Evolutionary conservation across 2,113 vertebrate species (phyloP), one percentile per base, ranked within the genome.

Genomic region (Xyrauchen texanus): DNA sequence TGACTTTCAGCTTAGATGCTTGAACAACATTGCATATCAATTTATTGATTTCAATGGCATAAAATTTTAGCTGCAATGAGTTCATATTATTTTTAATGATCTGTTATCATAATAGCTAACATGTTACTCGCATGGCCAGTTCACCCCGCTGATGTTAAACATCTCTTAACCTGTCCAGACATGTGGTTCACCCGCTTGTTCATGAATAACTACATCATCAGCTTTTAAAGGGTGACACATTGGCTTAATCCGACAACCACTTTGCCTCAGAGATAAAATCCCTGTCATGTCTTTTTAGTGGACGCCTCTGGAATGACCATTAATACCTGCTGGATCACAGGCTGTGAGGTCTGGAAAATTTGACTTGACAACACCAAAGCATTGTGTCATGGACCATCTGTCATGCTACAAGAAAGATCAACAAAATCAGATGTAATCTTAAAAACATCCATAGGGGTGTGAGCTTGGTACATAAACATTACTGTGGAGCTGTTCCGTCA

Each of bases 211-310:
- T 34, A 1, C 49, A 65, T 45, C 49, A 45, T 42, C 62, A 55
- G 57, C 13, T 8, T 16, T 70, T 66, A 76, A 76, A 51, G 6
- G 65, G 66, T 70, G 77, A 64, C 76, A 79, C 49, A 58, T 8
- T 53, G 11, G 60, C 58, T 51, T 45, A 13, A 74, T 60, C 57
- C 52, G 57, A 52, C 77, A 79, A 7, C 51, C 58, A 68, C 72
- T 61, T 45, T 75, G 81, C 64, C 76, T 65, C 62, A 11, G 61
- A 76, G 74, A 76, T 65, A 76, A 76, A 76, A 49, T 45, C 65
- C 74, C 21, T 76, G 74, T 76, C 74, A 76, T 76, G 62, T 76
- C 53, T 53, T 46, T 75, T 78, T 65, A 44, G 75, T 13, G 47
- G 21, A 45, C 49, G 5, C 44, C 61, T 16, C 46, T 65, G 4